Conservation (phyloP, 2,797 vertebrate species). For the Pantherophis alleghaniensis region DNA sequence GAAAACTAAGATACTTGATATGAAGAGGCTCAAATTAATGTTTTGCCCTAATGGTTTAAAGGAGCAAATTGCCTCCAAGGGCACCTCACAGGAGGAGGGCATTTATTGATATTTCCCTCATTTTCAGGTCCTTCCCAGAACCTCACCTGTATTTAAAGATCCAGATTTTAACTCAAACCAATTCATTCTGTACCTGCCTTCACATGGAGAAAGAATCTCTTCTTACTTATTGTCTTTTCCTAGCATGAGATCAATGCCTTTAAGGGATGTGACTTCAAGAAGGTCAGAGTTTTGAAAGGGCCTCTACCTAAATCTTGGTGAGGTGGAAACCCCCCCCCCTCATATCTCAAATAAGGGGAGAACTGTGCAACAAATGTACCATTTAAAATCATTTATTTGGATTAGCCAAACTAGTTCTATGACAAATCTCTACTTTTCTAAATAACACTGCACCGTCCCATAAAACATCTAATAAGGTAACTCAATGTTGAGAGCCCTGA, state of each 20-base stretch:
- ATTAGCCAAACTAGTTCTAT: neutral
- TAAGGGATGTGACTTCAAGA: neutral
- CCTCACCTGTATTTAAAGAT: neutral
- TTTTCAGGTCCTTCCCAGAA: neutral
- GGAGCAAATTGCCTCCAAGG: neutral
- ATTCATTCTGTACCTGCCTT: neutral
- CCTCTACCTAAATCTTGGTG: neutral
- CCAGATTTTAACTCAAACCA: neutral
- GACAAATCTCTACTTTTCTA: neutral
- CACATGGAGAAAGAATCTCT: neutral
- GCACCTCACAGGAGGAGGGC: neutral
- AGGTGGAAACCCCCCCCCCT: neutral
- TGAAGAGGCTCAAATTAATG: slow-evolving; percentile 18
- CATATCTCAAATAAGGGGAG: neutral
- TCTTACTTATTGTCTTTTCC: neutral
- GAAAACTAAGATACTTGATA: slow-evolving; percentile 37
- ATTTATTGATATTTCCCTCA: neutral
- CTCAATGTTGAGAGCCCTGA: neutral
- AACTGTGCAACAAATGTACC: neutral
- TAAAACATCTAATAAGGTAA: neutral
- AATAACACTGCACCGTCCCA: neutral
- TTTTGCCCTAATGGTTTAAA: slow-evolving; percentile 35
- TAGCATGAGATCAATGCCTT: neutral
- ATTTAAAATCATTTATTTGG: neutral
- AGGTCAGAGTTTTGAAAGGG: neutral